Percentiles rank a stretch among this genome's conserved stretches.
These are phyloP conservation scores for Chiridota heheva DNA, from an alignment of 35 echinoderm and acorn worm genomes.

Conservation along the genomic window DNA sequence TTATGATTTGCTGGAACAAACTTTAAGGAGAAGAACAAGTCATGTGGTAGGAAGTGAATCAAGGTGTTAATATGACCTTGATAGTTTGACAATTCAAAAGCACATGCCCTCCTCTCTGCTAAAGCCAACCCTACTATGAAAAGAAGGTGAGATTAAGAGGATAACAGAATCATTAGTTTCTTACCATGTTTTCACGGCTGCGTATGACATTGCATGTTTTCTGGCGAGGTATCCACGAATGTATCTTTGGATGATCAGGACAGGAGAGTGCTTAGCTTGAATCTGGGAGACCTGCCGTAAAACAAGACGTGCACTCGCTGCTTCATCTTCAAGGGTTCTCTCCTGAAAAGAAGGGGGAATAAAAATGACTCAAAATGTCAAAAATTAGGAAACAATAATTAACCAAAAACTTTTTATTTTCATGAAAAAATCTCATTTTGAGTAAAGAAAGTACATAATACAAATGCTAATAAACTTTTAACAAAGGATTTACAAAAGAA, in stretches of 20 bases:
- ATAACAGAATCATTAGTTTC: not conserved
- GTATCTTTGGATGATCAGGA: slow-evolving; percentile 90
- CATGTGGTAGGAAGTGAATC: too few relatives aligned
- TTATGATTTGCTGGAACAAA: too few relatives aligned
- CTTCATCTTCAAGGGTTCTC: slow-evolving; percentile 44
- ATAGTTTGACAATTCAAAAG: too few relatives aligned
- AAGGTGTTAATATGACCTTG: too few relatives aligned
- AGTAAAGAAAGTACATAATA: not conserved
- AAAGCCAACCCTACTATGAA: too few relatives aligned
- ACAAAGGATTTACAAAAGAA: not conserved
- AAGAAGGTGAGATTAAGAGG: not conserved
- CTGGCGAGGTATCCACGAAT: slow-evolving; percentile 69
- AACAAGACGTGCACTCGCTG: slow-evolving; percentile 21
- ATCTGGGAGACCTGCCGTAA: slow-evolving; percentile 59
- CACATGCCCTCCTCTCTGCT: too few relatives aligned
- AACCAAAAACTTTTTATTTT: too few relatives aligned
- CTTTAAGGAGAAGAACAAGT: too few relatives aligned
- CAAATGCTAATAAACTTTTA: not conserved
- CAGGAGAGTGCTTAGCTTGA: slow-evolving; percentile 75
- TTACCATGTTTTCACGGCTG: slow-evolving; percentile 79
- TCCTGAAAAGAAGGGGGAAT: slow-evolving; percentile 44
- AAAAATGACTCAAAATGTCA: slow-evolving; percentile 12
- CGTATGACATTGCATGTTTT: slow-evolving; percentile 34
- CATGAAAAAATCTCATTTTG: too few relatives aligned
- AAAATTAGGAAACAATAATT: too few relatives aligned